Base-by-base conservation (phyloP, 2,797 vertebrate species). In the Liparis tanakae region DNA sequence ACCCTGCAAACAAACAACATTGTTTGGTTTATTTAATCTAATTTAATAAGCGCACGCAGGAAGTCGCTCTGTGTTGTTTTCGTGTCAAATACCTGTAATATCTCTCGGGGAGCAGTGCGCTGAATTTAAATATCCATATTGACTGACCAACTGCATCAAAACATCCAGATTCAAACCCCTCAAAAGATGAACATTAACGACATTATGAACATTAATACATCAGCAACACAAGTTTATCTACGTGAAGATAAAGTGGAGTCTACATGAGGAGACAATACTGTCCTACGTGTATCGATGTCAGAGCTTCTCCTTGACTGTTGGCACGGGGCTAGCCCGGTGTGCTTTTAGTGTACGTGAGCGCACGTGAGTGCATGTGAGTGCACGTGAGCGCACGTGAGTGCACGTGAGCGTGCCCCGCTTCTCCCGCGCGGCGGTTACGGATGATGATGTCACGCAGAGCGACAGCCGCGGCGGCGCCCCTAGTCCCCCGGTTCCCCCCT, bases 71-170 rank as follows among this genome's bases (percentile, higher is more conserved):
- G 46, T 67, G 37, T 56, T 63, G 55, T 67, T 87, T 81, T 60
- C 4, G 25, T 67, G 34, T 41, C 70, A 39, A 67, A 75, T 76
- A 43, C 39, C 34, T 72, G 58, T 63, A 37, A 67, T 55, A 51
- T 80, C 62, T 79, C 72, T 14, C 20, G 54, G 67, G 78, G 25
- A 80, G 37, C 54, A 57, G 53, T 62, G 62, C 51, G 55, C 73
- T 85, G 61, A 74, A 83, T 82, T 76, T 25, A 69, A 84, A 74
- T 75, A 67, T 67, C 57, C 71, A n/a, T 53, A 74, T 78, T 84
- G 78, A 79, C 73, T 17, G 57, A 69, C 41, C 71, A 56, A 55
- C 70, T 69, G 69, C 65, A 70, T 76, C 3, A 69, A 78, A 61
- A 74, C 58, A 63, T 80, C 73, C 51, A 39, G 14, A 20, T 64